Percentiles rank a stretch among this genome's conserved stretches.
phyloP scores from a whole-genome alignment of 2,113 vertebrate species.

The Hippocampus comes region DNA sequence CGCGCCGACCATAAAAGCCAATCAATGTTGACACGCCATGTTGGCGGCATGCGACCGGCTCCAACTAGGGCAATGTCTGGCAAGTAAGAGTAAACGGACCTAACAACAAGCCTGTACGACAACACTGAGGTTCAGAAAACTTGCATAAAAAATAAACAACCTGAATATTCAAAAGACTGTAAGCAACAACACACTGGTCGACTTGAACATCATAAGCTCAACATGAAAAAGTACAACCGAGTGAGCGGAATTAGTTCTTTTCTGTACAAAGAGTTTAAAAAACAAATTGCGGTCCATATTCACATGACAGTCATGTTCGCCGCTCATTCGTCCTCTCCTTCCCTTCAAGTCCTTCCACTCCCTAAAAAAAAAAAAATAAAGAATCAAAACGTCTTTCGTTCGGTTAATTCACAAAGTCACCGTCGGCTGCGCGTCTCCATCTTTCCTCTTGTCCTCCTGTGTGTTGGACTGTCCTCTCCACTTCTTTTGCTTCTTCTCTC shows the following conservation, averaged over 20 bases:
- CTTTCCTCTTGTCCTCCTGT: constrained; percentile 45
- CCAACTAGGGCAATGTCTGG: constrained; percentile 22
- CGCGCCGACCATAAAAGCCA: constrained; percentile 49
- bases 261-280: constrained; percentile 38
- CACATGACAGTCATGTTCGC: constrained; percentile 44
- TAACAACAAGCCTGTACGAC: constrained; percentile 21
- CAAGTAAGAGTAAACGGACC: constrained; percentile 23
- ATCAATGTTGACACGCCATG: constrained; percentile 62
- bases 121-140: constrained; percentile 46
- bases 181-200: constrained; percentile 28
- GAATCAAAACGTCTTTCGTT: constrained; percentile 61
- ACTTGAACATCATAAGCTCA: constrained; percentile 33
- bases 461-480: constrained; percentile 54
- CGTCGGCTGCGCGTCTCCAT: constrained; percentile 56
- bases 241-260: constrained; percentile 6
- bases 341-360: constrained; percentile 60
- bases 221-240: constrained; percentile 25
- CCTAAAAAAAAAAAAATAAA: constrained; percentile 44
- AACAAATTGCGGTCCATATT: constrained; percentile 23
- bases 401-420: constrained; percentile 74
- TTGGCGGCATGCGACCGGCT: constrained; percentile 37
- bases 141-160: constrained; percentile 66
- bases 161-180: constrained; percentile 61
- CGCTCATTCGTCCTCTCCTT: constrained; percentile 49
- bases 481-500: constrained; percentile 1